Evolutionary conservation across 2,113 vertebrate genomes (phyloP).

Genomic region (Eolophus roseicapilla): DNA sequence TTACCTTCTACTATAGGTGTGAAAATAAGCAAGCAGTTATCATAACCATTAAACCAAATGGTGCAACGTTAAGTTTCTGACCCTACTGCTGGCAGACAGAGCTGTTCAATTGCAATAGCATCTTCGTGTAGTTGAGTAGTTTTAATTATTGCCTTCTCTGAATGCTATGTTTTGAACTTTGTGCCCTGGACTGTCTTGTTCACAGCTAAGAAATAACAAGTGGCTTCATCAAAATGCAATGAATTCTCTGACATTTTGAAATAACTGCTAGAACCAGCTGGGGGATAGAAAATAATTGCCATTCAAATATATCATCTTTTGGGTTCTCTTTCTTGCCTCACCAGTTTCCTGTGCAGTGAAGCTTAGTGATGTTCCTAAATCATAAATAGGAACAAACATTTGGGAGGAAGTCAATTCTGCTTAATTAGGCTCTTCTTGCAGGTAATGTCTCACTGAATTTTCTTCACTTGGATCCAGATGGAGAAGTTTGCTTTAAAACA

Average conservation of each 20-base stretch:
- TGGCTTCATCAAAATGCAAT: constrained; percentile 4
- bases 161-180: neutral
- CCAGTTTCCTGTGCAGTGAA: neutral
- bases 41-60: constrained; percentile 6
- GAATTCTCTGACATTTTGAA: constrained; percentile 33
- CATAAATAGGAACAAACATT: neutral
- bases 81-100: neutral
- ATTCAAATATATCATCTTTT: neutral
- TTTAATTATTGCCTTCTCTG: constrained; percentile 16
- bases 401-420: neutral
- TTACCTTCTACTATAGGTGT: constrained; percentile 28
- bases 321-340: neutral
- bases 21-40: constrained; percentile 28
- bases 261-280: neutral
- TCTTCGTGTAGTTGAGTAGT: neutral
- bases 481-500: neutral
- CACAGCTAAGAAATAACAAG: constrained; percentile 16
- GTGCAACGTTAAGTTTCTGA: neutral
- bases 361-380: neutral
- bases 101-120: neutral
- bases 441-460: neutral
- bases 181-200: neutral
- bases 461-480: neutral
- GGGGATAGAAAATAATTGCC: constrained; percentile 6
- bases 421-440: neutral